Conservation (phyloP, 1,140 invertebrate species). For the Laodelphax striatellus region DNA sequence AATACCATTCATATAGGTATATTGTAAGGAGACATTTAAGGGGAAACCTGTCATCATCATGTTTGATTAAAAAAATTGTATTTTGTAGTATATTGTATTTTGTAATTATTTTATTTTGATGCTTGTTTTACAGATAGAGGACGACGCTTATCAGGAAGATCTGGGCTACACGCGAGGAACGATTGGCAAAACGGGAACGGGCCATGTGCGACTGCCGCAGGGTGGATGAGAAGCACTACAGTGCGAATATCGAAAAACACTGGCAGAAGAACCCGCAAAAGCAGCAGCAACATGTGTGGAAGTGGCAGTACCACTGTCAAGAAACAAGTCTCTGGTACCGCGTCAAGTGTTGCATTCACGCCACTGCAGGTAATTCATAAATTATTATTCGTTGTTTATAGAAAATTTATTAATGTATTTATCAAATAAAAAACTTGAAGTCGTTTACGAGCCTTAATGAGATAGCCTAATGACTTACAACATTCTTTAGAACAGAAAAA, state of each 20-base stretch:
- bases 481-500: no score
- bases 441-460: no score
- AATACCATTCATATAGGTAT: no score
- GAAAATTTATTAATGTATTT: no score
- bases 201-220: conserved; percentile 81
- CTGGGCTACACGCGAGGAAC: conserved; percentile 93
- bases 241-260: conserved; percentile 91
- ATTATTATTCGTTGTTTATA: no score
- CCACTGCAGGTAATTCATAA: conserved; percentile 70
- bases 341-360: conserved; percentile 95
- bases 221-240: conserved; percentile 97
- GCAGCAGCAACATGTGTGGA: conserved; percentile 79
- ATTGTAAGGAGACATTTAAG: no score
- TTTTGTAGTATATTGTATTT: no score
- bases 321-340: conserved; percentile 91
- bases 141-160: conserved; percentile 99
- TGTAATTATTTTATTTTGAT: no score
- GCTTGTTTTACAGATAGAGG: conserved; percentile 68
- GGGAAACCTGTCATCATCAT: no score
- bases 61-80: no score
- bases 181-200: conserved; percentile 86
- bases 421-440: no score
- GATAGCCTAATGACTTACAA: no score
- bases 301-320: conserved; percentile 92
- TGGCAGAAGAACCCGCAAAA: conserved; percentile 95